Conservation (phyloP, 1,140 invertebrate genomes). For the Drosophila triauraria region DNA sequence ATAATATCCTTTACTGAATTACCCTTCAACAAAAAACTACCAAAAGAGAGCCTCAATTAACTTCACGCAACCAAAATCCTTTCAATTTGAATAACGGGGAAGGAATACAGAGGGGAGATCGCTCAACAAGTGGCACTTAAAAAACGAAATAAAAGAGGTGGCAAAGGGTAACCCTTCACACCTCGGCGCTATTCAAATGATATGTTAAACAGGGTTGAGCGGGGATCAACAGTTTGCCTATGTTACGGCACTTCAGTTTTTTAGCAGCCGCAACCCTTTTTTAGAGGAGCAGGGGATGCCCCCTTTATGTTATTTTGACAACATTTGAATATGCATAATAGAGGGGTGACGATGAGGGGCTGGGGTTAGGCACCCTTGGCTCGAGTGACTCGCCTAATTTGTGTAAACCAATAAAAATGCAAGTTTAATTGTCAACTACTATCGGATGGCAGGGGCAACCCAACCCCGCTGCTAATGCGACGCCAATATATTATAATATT, state of each 20-base stretch:
- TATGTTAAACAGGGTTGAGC: conserved; percentile 69
- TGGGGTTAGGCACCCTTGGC: conserved; percentile 41
- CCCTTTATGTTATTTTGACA: conserved; percentile 62
- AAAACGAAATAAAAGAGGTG: conserved; percentile 34
- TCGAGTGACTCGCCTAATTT: conserved; percentile 62
- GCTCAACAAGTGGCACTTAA: conserved; percentile 69
- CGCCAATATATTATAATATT: conserved; percentile 43
- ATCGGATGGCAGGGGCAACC: conserved; percentile 49
- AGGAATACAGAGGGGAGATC: conserved; percentile 15
- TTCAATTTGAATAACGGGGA: conserved; percentile 72
- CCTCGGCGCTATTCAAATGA: conserved; percentile 80
- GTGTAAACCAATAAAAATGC: conserved; percentile 81
- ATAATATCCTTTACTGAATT: conserved; percentile 70
- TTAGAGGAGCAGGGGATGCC: not conserved
- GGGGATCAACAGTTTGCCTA: conserved; percentile 66
- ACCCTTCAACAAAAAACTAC: conserved; percentile 32
- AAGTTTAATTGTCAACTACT: conserved; percentile 65
- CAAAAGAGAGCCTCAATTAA: conserved; percentile 60
- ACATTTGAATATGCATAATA: conserved; percentile 74
- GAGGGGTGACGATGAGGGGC: conserved; percentile 14
- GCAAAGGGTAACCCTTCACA: conserved; percentile 61
- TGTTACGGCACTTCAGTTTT: conserved; percentile 35
- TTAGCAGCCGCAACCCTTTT: conserved; percentile 63
- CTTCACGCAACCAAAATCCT: conserved; percentile 75
- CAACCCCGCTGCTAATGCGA: conserved; percentile 50